Evolutionary conservation across 2,888 invertebrate species (phyloP), one percentile per base, ranked within the genome.

Genomic region (Amphipyra berbera): DNA sequence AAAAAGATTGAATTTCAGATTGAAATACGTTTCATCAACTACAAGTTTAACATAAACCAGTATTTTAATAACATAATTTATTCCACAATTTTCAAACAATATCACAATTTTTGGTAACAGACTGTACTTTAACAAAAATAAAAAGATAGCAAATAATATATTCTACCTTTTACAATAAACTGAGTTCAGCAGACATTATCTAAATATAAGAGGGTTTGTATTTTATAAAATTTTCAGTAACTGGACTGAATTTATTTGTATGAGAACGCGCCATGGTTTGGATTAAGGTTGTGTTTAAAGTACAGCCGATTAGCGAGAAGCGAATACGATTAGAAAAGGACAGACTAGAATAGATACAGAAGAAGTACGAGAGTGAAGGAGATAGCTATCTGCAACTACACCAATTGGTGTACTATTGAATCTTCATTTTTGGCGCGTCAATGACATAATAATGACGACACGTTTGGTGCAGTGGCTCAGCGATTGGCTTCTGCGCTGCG

Each of bases 121-220:
- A 66, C 57, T 70, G 64, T 70, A 72, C 55, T 14, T n/a, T 12
- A 10, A 52, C 14, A 42, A 35, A 44, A 54, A 59, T 49, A 35
- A 61, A 45, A 50, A 62, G 12, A 67, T 62, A 46, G 14, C 54
- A 48, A 61, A 58, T 58, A 71, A 76, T 46, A 64, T 46, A 71
- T 67, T 76, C 60, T 48, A 59, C 44, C 50, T 52, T 58, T 59
- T 53, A 64, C 61, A 68, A 71, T 76, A 73, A 59, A 61, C 52
- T 9, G 13, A 48, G 30, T 52, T 46, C 55, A 56, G 55, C 55
- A 56, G 55, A 50, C 50, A 58, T 72, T 65, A 73, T 65, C 61
- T 63, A 54, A 62, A 77, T 62, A 61, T 45, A 61, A 50, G 42
- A 47, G 54, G 33, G 44, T 76, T 67, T 59, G 52, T 60, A 68